A percentile compares a stretch with the other conserved stretches of the same genome.
Evolutionary conservation across 2,113 vertebrate genomes (phyloP).

Genomic region (Macheiramphus alcinus): DNA sequence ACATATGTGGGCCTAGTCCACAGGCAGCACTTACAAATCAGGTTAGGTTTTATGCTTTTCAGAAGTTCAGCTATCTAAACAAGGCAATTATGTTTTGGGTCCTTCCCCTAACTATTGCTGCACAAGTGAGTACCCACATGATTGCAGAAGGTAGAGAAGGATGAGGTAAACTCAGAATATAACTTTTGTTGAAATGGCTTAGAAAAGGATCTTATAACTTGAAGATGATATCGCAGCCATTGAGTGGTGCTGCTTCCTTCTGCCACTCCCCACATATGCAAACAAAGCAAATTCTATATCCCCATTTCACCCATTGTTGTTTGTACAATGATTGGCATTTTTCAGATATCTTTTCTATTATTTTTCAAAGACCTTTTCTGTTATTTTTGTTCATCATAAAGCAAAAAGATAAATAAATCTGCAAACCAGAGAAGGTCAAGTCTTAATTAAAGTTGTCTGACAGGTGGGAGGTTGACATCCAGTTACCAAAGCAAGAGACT

Average conservation of each 20-base stretch:
- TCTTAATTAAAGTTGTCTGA: neutral
- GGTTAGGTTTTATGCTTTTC: neutral
- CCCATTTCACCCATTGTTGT: neutral
- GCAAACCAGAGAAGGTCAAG: neutral
- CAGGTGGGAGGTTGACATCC: neutral
- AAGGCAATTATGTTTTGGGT: neutral
- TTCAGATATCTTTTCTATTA: neutral
- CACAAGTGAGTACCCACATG: neutral
- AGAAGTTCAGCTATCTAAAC: neutral
- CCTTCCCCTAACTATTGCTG: neutral
- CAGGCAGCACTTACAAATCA: neutral
- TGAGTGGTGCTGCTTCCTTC: neutral
- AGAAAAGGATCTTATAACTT: neutral
- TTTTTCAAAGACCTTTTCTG: neutral
- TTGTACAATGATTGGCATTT: neutral
- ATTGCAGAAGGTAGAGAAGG: neutral
- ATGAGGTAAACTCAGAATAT: neutral
- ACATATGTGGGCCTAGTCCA: neutral
- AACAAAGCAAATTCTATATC: neutral
- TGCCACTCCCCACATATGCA: neutral
- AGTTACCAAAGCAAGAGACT: neutral
- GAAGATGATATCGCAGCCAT: neutral
- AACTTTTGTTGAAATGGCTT: neutral
- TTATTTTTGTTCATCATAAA: neutral
- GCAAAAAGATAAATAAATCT: neutral